Evolutionary conservation across 2,888 invertebrate species (phyloP), one percentile per base, ranked within the genome.

Genomic region (Rapana venosa): DNA sequence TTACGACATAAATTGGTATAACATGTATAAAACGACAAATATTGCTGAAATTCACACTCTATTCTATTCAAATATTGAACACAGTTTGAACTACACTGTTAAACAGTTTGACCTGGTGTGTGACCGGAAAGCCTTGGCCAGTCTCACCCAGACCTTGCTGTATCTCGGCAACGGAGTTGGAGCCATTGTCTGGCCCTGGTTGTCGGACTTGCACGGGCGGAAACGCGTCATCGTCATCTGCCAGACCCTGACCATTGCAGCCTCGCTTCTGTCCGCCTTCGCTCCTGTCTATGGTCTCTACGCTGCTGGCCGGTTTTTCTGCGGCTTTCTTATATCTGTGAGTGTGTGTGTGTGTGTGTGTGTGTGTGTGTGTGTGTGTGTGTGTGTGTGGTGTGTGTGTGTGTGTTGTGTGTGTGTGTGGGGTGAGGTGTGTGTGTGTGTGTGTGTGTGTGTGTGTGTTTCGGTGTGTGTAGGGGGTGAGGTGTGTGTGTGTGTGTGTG

Each of bases 31-130:
- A n/a, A n/a, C n/a, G n/a, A n/a, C n/a, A n/a, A n/a, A n/a, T n/a
- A n/a, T n/a, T n/a, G n/a, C n/a, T n/a, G n/a, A n/a, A n/a, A n/a
- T n/a, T n/a, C n/a, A n/a, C n/a, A n/a, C n/a, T n/a, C n/a, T n/a
- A n/a, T n/a, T n/a, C n/a, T n/a, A n/a, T n/a, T n/a, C n/a, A n/a
- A n/a, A n/a, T n/a, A n/a, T n/a, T n/a, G n/a, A n/a, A n/a, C n/a
- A n/a, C n/a, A n/a, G n/a, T n/a, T n/a, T n/a, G n/a, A n/a, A n/a
- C n/a, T n/a, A n/a, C n/a, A n/a, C n/a, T 20, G 13, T 61, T 61
- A 15, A 20, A 61, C 58, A 85, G 85, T 85, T 85, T 26, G 85
- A 85, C 61, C 32, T 85, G 61, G 85, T 85, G 58, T 85, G 85
- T 47, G 85, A 47, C 2, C 58, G 61, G n/a, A 32, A 47, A 17